Evolutionary conservation across 1,140 invertebrate species (phyloP), one percentile per base, ranked within the genome.

Genomic region (Formica selysi): DNA sequence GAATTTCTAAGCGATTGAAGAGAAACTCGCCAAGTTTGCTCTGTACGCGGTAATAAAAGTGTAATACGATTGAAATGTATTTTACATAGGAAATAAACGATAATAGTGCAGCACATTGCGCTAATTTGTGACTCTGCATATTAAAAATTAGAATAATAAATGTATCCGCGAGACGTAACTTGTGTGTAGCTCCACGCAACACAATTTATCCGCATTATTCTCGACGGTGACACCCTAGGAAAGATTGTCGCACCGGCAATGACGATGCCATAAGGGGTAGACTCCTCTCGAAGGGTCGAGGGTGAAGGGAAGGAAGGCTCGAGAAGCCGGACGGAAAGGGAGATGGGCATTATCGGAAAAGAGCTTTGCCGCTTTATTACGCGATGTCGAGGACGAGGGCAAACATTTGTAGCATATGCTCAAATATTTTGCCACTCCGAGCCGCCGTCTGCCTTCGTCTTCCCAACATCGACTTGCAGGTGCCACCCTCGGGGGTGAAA

Each of bases 281-380:
- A 32, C 32, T 2, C 0, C 3, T 68, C 48, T 51, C 41, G 41
- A 54, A 70, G 65, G 44, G 64, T 57, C 38, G 54, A 6, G 11
- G 36, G 48, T 51, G 48, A 51, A 51, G 48, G 5, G 48, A 51
- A 51, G 44, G 54, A 26, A 32, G 54, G 54, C 68, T 74, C 51
- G 76, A 83, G 41, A 62, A 89, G 80, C 76, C 86, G 79, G 59
- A 87, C 86, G 65, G 85, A 91, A 92, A 91, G 89, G 67, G 86
- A 85, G 87, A 74, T 91, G 86, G 65, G 89, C 87, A 91, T 92
- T 92, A 93, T 91, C 90, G 93, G 87, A 91, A 91, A 91, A 93
- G 87, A 91, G 90, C 89, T 92, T 87, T 91, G 88, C 87, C 91
- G 85, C 88, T 93, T 93, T 92, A 93, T 92, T 91, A 93, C 89